Percentiles rank a stretch among this genome's conserved stretches.
Evolutionary conservation across 2,797 vertebrate genomes (phyloP).

Genomic region (Percopsis omiscomaycus): DNA sequence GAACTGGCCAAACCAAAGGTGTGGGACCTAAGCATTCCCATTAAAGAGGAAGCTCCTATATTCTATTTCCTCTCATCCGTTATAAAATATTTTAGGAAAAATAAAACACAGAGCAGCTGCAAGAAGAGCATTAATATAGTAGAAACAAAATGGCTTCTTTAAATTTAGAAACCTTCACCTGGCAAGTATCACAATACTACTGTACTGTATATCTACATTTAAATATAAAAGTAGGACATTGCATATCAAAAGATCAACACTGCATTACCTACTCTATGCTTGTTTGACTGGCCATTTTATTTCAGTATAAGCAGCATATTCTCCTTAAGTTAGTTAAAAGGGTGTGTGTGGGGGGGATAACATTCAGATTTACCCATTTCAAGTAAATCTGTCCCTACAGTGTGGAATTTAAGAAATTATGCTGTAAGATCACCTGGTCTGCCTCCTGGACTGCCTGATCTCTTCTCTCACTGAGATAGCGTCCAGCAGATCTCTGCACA

Average conservation of each 20-base stretch:
- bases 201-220: no score
- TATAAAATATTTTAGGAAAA: slow-evolving; percentile 66
- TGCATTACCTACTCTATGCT: slow-evolving; percentile 12
- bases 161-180: slow-evolving; percentile 14
- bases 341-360: slow-evolving; percentile 15
- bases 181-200: no score
- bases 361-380: slow-evolving; percentile 6
- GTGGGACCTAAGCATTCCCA: slow-evolving; percentile 67
- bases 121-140: slow-evolving; percentile 29
- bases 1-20: slow-evolving; percentile 75
- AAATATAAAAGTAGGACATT: background rate
- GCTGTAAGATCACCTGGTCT: slow-evolving; percentile 67
- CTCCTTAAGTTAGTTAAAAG: slow-evolving; percentile 9
- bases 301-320: slow-evolving; percentile 10
- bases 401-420: slow-evolving; percentile 61
- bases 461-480: slow-evolving; percentile 65
- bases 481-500: slow-evolving; percentile 69
- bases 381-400: slow-evolving; percentile 35
- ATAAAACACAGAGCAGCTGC: slow-evolving; percentile 54
- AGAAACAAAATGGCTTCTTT: slow-evolving; percentile 9
- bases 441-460: slow-evolving; percentile 68
- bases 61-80: slow-evolving; percentile 66
- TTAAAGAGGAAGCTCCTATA: slow-evolving; percentile 67
- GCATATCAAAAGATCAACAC: slow-evolving; percentile 21
- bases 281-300: slow-evolving; percentile 20